Percentiles rank a stretch among this genome's conserved stretches.
phyloP scores from a whole-genome alignment of 2,888 invertebrate species.

The Hydroisotoma schaefferi region DNA sequence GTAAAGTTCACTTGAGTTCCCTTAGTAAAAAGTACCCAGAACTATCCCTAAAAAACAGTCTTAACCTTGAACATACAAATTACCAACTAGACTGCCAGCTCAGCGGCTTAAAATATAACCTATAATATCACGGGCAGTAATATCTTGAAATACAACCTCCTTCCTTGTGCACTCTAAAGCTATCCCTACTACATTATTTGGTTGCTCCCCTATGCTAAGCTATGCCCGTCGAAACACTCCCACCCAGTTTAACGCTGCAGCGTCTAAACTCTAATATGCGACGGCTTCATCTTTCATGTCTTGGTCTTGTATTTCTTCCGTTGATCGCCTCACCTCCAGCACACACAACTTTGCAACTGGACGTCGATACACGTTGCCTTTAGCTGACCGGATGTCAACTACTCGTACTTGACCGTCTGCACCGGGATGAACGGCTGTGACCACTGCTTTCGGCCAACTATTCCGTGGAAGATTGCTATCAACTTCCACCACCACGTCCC shows the following conservation, averaged over 20 bases:
- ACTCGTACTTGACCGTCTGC: constrained; percentile 3
- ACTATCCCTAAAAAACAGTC: too few relatives aligned
- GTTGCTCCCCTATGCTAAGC: too few relatives aligned
- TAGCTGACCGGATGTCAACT: background rate
- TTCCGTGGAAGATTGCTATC: constrained; percentile 11
- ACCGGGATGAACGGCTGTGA: background rate
- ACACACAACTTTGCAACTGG: background rate
- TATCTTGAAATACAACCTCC: too few relatives aligned
- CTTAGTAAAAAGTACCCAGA: too few relatives aligned
- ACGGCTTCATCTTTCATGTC: background rate
- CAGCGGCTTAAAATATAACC: too few relatives aligned
- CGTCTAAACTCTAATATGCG: background rate
- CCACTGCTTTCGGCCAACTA: constrained; percentile 11
- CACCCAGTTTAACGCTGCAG: background rate
- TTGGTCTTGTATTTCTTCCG: background rate
- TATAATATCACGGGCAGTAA: too few relatives aligned
- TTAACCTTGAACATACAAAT: too few relatives aligned
- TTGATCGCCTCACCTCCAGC: background rate
- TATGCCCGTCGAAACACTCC: background rate
- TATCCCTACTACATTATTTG: too few relatives aligned
- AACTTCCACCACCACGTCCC: constrained; percentile 19
- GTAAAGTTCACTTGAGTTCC: too few relatives aligned
- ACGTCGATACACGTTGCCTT: background rate
- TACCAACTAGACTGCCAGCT: too few relatives aligned
- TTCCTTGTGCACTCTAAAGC: too few relatives aligned